Evolutionary conservation across 2,888 invertebrate species (phyloP).

Genomic region (Arctia plantaginis): DNA sequence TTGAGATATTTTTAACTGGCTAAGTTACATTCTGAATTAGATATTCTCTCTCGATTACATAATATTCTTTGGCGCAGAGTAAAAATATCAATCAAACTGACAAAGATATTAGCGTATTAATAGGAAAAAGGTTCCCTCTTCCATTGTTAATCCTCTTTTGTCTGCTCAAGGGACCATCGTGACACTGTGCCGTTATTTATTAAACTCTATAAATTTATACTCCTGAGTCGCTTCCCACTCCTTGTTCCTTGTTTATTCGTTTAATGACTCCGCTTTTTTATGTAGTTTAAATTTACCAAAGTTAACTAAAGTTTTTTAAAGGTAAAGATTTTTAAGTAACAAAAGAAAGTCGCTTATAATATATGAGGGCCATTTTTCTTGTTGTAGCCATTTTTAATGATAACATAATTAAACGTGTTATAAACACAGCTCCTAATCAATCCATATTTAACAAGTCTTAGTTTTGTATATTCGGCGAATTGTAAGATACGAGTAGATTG

Average conservation of each 20-base stretch:
- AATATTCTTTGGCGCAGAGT: background rate
- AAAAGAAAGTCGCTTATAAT: no score
- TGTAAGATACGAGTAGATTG: no score
- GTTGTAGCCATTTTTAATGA: no score
- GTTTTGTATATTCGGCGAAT: no score
- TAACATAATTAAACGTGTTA: no score
- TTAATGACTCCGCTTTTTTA: background rate
- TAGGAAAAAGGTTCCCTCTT: slow-evolving; percentile 1
- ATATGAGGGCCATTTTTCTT: no score
- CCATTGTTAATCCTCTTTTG: slow-evolving; percentile 17
- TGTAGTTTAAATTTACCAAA: background rate
- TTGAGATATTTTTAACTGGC: background rate
- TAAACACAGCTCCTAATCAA: no score
- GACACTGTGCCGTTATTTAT: slow-evolving; percentile 5
- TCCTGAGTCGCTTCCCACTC: background rate
- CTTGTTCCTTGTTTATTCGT: slow-evolving; percentile 10
- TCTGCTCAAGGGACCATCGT: slow-evolving; percentile 5
- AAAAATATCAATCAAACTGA: background rate
- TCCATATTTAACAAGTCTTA: no score
- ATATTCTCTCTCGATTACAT: background rate
- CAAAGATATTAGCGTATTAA: slow-evolving; percentile 15
- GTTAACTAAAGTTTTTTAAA: background rate
- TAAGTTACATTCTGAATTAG: background rate
- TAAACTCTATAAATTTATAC: slow-evolving; percentile 14
- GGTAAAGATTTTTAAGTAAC: no score